Evolutionary conservation across 1,140 invertebrate species (phyloP), one percentile per base, ranked within the genome.

Genomic region (Vanessa atalanta): DNA sequence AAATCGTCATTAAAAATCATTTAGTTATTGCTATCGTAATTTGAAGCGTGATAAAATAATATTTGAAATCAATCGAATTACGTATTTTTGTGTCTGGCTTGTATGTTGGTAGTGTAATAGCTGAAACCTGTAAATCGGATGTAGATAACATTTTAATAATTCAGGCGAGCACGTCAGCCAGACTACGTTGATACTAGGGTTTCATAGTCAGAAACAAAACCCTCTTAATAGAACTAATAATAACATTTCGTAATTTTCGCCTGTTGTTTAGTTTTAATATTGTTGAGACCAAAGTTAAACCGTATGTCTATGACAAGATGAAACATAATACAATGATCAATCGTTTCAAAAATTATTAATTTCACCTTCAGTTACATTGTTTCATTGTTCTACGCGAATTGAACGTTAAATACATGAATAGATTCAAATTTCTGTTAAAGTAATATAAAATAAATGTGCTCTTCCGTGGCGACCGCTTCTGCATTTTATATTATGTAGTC

Each of bases 401-500:
- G 53, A 57, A 16, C 20, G 20, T 23, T 23, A n/a, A 23, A 57
- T 23, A 57, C 11, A 57, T 26, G 53, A 23, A 20, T 23, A 57
- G 9, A 57, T 57, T 23, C 23, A 57, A 57, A 53, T 15, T 53
- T 53, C 12, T 57, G 23, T 61, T 6, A 60, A 55, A 60, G 20
- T 26, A 13, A 2, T 20, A 16, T 13, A 61, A 61, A 31, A 13
- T 31, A 61, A 61, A 51, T 70, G 70, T 60, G 9, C 55, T 37
- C 43, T 43, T 55, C 16, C 31, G 6, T n/a, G 15, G 57, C 31
- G 57, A 61, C 57, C 31, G 26, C 26, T 7, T 15, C 12, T 7
- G 57, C 57, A 61, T 61, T 51, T 15, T 61, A 61, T 31, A 61
- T 37, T 31, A 14, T 43, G 57, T 61, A 43, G 57, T 77, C 76